These are phyloP conservation scores for Drosophila incognita DNA, from an alignment of 2,888 invertebrate genomes.

Conservation along the genomic window DNA sequence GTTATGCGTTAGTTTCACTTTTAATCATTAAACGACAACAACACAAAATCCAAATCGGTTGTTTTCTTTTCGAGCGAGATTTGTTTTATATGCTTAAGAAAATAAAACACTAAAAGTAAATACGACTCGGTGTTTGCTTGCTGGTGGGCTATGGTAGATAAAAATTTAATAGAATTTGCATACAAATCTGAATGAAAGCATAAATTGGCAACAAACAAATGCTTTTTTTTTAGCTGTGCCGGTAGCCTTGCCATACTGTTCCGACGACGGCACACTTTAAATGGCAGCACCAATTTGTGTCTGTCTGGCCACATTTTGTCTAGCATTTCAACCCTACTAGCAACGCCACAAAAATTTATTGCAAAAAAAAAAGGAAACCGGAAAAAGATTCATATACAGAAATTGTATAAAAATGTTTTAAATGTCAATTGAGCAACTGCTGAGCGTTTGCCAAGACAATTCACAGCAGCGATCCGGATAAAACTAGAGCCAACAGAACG, in stretches of 20 bases:
- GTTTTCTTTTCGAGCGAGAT: constrained; percentile 77
- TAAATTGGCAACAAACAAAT: constrained; percentile 31
- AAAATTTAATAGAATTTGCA: not conserved
- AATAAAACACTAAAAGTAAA: constrained; percentile 81
- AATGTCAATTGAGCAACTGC: constrained; percentile 41
- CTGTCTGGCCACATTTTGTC: constrained; percentile 31
- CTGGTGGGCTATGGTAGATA: not conserved
- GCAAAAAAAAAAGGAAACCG: constrained; percentile 52
- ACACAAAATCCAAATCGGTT: constrained; percentile 61
- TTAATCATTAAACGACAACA: constrained; percentile 66
- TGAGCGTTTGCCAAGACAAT: constrained; percentile 3
- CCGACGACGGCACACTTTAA: not conserved
- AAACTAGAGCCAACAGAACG: constrained; percentile 12
- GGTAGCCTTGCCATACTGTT: constrained; percentile 34
- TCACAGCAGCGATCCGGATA: constrained; percentile 25
- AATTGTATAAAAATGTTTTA: constrained; percentile 66
- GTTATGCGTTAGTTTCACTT: constrained; percentile 67
- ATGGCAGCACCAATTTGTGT: constrained; percentile 25
- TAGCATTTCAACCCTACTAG: constrained; percentile 61
- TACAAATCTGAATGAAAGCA: not conserved
- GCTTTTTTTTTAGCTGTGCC: not conserved
- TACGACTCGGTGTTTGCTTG: constrained; percentile 9
- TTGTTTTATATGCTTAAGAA: constrained; percentile 76
- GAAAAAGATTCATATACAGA: constrained; percentile 66
- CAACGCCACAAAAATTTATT: constrained; percentile 51